Evolutionary conservation across 1,140 invertebrate genomes (phyloP).

Genomic region (Lerema accius): DNA sequence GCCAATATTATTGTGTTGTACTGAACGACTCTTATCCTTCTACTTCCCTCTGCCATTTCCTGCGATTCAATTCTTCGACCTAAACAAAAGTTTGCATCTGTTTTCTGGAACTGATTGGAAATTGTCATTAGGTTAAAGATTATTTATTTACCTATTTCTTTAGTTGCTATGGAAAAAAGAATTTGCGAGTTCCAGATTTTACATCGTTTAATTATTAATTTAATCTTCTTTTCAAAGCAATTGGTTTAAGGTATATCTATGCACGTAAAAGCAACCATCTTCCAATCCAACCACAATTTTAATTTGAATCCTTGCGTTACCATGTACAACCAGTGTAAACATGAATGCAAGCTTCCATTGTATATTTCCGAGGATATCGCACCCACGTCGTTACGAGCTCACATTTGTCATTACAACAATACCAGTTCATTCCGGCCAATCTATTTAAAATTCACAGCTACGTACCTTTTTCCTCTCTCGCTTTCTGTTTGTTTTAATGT

Average conservation of each 20-base stretch:
- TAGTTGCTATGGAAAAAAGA: too few species aligned
- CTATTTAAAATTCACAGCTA: constrained; percentile 5
- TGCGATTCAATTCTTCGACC: constrained; percentile 47
- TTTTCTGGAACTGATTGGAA: constrained; percentile 46
- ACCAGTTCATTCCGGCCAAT: constrained; percentile 12
- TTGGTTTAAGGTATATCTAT: too few species aligned
- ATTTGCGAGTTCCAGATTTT: too few species aligned
- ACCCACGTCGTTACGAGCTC: constrained; percentile 20
- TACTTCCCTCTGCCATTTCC: constrained; percentile 47
- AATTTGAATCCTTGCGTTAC: not conserved
- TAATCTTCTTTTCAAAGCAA: too few species aligned
- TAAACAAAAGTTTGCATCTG: constrained; percentile 62
- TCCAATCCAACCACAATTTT: not conserved
- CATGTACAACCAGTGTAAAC: not conserved
- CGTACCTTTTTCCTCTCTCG: constrained; percentile 6
- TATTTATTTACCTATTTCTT: not conserved
- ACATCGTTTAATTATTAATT: too few species aligned
- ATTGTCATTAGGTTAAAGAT: constrained; percentile 22
- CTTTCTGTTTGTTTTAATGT: not conserved
- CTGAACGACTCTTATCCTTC: constrained; percentile 41
- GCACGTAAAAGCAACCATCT: too few species aligned
- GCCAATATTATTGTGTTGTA: constrained; percentile 45
- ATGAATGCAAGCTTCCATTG: constrained; percentile 20
- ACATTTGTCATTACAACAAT: constrained; percentile 33
- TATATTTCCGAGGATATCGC: constrained; percentile 26